Base-by-base conservation (phyloP, 2,888 invertebrate genomes). In the Nysson spinosus region DNA sequence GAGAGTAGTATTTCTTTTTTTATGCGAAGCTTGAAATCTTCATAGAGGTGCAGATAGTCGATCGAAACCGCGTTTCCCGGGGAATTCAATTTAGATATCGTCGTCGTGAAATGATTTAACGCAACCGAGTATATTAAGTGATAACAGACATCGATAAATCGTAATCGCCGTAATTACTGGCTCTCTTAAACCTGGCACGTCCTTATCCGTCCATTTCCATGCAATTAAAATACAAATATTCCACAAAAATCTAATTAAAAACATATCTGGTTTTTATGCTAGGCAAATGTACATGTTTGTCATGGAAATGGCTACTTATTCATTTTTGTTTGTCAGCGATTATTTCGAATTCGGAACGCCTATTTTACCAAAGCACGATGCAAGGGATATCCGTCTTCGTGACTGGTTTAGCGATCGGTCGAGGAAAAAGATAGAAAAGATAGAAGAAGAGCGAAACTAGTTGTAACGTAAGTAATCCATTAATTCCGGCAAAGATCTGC, bases 1-100 rank as follows among this genome's bases (percentile, higher is more conserved):
- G 24, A 24, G 2, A 1, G 24, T 9, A n/a, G n/a, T n/a, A n/a
- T n/a, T n/a, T 24, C 24, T 9, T 24, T 5, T 24, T 9, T 24
- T 9, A 2, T 7, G 24, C 24, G 6, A 24, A 24, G 9, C 24
- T 24, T 9, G 24, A 24, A 7, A 24, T 7, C 24, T 9, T 9
- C 24, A 24, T 24, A n/a, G n/a, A n/a, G n/a, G n/a, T n/a, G n/a
- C n/a, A n/a, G n/a, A n/a, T n/a, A n/a, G n/a, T n/a, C n/a, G n/a
- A n/a, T n/a, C 24, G 1, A 1, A 7, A 14, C 19, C 26, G 20
- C 17, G 6, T 17, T 16, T 28, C 12, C 14, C 6, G 58, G 47
- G 26, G 20, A 71, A 64, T 61, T 75, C 61, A 61, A 75, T 71
- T 70, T 64, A 67, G 55, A 61, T 52, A 67, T 70, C 52, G 51